These are phyloP conservation scores for Clupea harengus DNA, from an alignment of 2,113 vertebrate species.

Conservation along the genomic window DNA sequence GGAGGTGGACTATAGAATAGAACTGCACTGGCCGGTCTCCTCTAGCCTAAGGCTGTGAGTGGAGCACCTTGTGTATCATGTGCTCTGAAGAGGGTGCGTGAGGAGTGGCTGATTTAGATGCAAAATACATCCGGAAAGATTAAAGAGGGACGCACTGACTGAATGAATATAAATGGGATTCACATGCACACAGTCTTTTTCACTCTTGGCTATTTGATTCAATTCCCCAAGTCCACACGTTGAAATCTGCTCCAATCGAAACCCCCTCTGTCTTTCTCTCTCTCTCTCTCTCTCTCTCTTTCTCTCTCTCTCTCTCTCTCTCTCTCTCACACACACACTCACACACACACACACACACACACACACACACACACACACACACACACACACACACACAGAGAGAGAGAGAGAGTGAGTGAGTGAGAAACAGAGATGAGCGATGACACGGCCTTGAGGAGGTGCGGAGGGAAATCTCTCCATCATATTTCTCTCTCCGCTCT, in stretches of 20 bases:
- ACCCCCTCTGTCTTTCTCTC: neutral
- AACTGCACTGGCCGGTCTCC: too few relatives aligned
- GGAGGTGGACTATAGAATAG: too few relatives aligned
- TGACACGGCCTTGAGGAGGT: neutral
- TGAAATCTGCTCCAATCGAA: neutral
- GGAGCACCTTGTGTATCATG: too few relatives aligned
- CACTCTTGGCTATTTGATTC: neutral
- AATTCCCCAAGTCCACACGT: neutral
- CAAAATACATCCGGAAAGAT: neutral
- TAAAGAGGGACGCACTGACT: neutral
- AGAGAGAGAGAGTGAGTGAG: neutral
- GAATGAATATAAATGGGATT: neutral
- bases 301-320: neutral
- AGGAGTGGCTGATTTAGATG: neutral
- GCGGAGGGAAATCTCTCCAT: neutral
- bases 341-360: neutral
- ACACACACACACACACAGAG: neutral
- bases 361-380: slow-evolving; percentile 2
- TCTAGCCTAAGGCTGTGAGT: too few relatives aligned
- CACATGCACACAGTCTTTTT: neutral
- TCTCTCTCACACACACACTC: slow-evolving; percentile 23
- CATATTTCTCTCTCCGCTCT: neutral
- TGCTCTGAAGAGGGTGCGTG: neutral
- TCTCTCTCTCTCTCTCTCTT: neutral
- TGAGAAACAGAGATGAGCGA: neutral